Conservation (phyloP, 2,797 vertebrate species). For the Macroramphosus scolopax region DNA sequence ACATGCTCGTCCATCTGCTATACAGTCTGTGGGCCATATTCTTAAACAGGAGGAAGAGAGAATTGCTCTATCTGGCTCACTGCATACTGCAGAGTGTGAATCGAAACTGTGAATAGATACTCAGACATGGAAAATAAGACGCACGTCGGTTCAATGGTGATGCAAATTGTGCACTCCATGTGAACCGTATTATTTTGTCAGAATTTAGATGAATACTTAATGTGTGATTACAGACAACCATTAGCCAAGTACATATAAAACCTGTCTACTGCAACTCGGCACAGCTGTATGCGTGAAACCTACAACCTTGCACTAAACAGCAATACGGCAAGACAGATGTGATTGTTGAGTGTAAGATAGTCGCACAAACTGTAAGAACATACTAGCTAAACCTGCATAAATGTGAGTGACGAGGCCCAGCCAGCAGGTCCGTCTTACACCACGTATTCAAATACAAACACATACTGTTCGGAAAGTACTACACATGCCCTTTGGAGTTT, state of each 20-base stretch:
- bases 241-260: neutral
- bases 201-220: conserved; percentile 14
- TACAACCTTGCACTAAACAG: neutral
- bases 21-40: conserved; percentile 29
- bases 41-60: conserved; percentile 17
- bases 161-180: neutral
- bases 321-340: neutral
- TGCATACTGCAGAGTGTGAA: conserved; percentile 16
- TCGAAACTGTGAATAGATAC: conserved; percentile 19
- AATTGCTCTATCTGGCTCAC: conserved; percentile 9
- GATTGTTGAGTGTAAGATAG: conserved; percentile 4
- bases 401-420: conserved; percentile 7
- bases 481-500: conserved; percentile 61
- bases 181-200: conserved; percentile 11
- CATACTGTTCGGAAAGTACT: conserved; percentile 10
- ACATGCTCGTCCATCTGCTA: conserved; percentile 20
- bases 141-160: conserved; percentile 10
- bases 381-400: conserved; percentile 14
- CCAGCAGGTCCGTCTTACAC: neutral
- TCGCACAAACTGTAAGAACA: conserved; percentile 9
- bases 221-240: neutral
- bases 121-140: conserved; percentile 5
- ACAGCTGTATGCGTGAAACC: neutral
- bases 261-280: neutral
- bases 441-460: neutral